phyloP scores from a whole-genome alignment of 2,113 vertebrate species.

The Caranx ignobilis region DNA sequence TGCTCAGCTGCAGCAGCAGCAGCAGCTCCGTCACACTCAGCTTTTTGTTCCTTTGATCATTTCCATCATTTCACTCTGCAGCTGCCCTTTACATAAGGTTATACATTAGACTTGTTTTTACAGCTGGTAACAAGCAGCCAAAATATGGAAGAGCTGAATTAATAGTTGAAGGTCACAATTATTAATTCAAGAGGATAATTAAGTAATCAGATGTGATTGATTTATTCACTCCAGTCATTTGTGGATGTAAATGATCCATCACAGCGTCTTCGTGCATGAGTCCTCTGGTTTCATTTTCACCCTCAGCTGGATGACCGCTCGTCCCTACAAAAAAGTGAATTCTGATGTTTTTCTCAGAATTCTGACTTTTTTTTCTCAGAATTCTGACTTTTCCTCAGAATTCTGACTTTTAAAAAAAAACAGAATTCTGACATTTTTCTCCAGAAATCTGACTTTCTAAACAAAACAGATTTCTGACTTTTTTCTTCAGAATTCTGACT shows the following conservation, averaged over 20 bases:
- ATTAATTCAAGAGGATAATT: constrained; percentile 25
- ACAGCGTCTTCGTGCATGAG: background rate
- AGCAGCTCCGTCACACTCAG: no score
- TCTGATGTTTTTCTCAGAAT: no score
- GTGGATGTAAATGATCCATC: constrained; percentile 9
- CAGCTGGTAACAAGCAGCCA: background rate
- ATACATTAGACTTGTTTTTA: background rate
- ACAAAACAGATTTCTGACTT: no score
- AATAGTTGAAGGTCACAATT: constrained; percentile 9
- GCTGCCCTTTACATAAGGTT: background rate
- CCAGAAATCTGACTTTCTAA: no score
- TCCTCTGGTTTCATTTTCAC: background rate
- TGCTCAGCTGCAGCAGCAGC: no score
- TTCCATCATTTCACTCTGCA: no score
- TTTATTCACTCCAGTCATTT: constrained; percentile 22
- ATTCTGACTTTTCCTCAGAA: no score
- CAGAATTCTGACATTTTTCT: no score
- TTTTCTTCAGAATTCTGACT: no score
- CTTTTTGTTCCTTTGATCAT: no score
- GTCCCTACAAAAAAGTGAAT: no score
- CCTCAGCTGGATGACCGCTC: background rate
- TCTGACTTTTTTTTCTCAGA: background rate
- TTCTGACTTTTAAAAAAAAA: no score
- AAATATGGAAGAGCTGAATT: background rate
- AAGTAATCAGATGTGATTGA: constrained; percentile 32